A percentile compares a stretch with the other conserved stretches of the same genome.
Conservation (phyloP, 2,888 invertebrate species). For the Limnephilus lunatus region DNA sequence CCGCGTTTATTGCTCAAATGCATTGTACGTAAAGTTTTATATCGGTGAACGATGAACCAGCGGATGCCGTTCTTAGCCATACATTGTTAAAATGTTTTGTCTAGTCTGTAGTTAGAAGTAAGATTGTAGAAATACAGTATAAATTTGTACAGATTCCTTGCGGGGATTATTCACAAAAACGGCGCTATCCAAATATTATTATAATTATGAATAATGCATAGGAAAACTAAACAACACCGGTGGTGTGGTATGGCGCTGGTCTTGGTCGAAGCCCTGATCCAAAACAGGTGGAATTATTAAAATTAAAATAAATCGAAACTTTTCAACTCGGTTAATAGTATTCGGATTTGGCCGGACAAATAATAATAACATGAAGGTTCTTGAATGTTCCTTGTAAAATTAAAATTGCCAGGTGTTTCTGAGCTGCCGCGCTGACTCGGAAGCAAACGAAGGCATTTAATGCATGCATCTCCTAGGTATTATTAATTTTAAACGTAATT, state of each 20-base stretch:
- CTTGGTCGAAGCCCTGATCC: too few species aligned
- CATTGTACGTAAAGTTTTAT: too few species aligned
- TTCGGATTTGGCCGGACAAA: background rate
- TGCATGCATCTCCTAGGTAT: constrained; percentile 33
- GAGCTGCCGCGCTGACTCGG: background rate
- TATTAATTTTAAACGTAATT: background rate
- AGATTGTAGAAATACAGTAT: too few species aligned
- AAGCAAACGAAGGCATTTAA: constrained; percentile 45
- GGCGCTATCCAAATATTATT: too few species aligned
- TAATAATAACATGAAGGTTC: constrained; percentile 11
- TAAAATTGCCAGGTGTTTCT: constrained; percentile 42
- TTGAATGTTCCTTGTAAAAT: background rate
- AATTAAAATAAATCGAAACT: background rate
- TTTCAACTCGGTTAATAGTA: background rate
- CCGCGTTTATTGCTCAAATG: too few species aligned
- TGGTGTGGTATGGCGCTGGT: background rate
- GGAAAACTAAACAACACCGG: background rate
- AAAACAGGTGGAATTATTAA: background rate
- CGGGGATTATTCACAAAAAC: too few species aligned
- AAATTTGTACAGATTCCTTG: too few species aligned
- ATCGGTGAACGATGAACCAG: too few species aligned
- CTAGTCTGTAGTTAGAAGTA: too few species aligned
- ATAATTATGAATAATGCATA: background rate
- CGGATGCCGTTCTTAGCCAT: too few species aligned
- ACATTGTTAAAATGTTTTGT: too few species aligned